Conservation (phyloP, 2,113 vertebrate genomes). For the Dascyllus trimaculatus region DNA sequence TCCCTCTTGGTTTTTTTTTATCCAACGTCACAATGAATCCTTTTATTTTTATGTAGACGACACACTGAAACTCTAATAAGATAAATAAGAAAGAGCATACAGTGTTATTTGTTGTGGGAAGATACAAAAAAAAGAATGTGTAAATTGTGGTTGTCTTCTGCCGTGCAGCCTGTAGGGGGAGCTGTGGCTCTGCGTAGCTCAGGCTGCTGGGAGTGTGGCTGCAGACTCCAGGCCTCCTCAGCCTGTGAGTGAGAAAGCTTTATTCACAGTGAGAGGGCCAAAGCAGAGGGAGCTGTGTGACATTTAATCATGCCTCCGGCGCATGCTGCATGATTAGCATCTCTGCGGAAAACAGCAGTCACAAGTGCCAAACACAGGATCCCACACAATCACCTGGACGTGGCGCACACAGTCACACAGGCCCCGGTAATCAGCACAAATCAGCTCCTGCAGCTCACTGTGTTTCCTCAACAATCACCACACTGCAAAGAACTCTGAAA, state of each 20-base stretch:
- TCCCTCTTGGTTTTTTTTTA: too few species aligned
- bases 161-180: slow-evolving; percentile 54
- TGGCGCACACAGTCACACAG: slow-evolving; percentile 30
- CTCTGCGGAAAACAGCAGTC: slow-evolving; percentile 67
- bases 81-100: too few species aligned
- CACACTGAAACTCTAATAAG: too few species aligned
- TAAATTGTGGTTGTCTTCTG: slow-evolving; percentile 9
- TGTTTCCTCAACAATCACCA: slow-evolving; percentile 39
- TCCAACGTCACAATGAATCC: too few species aligned
- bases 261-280: slow-evolving; percentile 59
- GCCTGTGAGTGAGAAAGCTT: slow-evolving; percentile 48
- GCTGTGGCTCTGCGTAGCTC: slow-evolving; percentile 65
- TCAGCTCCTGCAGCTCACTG: slow-evolving; percentile 42
- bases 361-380: slow-evolving; percentile 64
- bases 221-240: slow-evolving; percentile 8
- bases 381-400: slow-evolving; percentile 64
- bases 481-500: slow-evolving; percentile 14
- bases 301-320: slow-evolving; percentile 72
- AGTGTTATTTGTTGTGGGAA: too few species aligned
- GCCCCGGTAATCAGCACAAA: slow-evolving; percentile 52
- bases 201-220: neutral
- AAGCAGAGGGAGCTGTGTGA: slow-evolving; percentile 63
- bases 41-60: too few species aligned
- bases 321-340: slow-evolving; percentile 75
- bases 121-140: too few species aligned